phyloP scores from a whole-genome alignment of 2,797 vertebrate species.

The Hemibagrus guttatus region DNA sequence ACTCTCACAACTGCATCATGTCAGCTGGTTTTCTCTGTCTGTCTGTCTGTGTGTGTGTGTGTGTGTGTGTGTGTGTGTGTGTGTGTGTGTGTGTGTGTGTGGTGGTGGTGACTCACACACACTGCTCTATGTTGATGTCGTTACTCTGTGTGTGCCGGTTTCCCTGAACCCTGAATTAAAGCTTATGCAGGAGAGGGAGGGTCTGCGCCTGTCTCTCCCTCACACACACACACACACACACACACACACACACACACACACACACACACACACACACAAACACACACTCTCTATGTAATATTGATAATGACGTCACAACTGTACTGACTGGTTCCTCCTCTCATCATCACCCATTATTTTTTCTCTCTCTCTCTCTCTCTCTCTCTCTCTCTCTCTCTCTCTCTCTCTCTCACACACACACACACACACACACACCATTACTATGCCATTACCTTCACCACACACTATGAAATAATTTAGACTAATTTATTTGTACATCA shows the following conservation, averaged over 20 bases:
- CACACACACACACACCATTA: neutral
- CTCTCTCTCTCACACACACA: neutral
- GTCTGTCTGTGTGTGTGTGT: neutral
- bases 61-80: constrained; percentile 18
- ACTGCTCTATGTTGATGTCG: neutral
- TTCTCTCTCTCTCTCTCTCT: neutral
- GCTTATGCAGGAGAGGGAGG: constrained; percentile 4
- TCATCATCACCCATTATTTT: neutral
- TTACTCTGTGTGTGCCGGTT: neutral
- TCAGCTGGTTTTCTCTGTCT: neutral
- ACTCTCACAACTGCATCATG: neutral
- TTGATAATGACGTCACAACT: neutral
- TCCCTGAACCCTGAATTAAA: constrained; percentile 2
- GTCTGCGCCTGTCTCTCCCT: neutral
- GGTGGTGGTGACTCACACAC: neutral
- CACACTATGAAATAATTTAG: neutral
- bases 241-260: neutral
- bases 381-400: neutral
- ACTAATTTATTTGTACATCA: neutral
- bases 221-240: neutral
- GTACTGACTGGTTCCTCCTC: neutral
- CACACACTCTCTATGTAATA: neutral
- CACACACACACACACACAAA: neutral
- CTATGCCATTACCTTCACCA: neutral
- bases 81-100: constrained; percentile 17